These are phyloP conservation scores for Clarias magur DNA, from an alignment of 2,113 vertebrate species.

Conservation along the genomic window DNA sequence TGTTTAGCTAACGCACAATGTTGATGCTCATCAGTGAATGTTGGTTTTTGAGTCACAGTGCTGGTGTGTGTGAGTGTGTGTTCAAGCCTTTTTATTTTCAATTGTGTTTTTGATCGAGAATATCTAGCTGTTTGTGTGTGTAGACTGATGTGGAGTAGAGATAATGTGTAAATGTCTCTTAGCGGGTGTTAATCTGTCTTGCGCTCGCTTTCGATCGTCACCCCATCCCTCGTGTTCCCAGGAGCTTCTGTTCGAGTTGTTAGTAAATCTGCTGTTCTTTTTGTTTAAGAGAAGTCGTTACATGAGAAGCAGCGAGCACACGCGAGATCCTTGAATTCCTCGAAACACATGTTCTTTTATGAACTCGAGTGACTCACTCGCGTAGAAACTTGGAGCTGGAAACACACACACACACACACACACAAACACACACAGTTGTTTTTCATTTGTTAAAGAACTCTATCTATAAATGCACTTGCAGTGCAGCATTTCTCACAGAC, in stretches of 20 bases:
- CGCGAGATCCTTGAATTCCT: background rate
- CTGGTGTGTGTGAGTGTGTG: background rate
- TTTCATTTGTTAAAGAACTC: background rate
- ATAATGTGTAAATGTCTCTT: background rate
- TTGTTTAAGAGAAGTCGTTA: background rate
- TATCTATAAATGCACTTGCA: background rate
- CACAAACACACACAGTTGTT: background rate
- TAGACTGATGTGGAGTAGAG: background rate
- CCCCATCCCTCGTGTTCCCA: background rate
- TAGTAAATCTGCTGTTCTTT: background rate
- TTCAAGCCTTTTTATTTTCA: background rate
- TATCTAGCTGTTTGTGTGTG: background rate
- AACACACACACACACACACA: background rate
- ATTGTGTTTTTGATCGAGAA: background rate
- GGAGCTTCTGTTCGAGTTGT: background rate
- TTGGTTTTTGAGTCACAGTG: background rate
- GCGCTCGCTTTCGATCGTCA: background rate
- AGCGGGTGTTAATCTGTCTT: slow-evolving; percentile 2
- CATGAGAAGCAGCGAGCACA: background rate
- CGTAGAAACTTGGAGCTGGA: slow-evolving; percentile 8
- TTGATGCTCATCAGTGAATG: background rate
- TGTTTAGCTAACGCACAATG: background rate
- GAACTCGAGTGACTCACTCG: background rate
- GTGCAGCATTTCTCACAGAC: background rate
- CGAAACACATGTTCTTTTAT: background rate